Conservation (phyloP, 2,888 invertebrate species). For the Celastrina argiolus region DNA sequence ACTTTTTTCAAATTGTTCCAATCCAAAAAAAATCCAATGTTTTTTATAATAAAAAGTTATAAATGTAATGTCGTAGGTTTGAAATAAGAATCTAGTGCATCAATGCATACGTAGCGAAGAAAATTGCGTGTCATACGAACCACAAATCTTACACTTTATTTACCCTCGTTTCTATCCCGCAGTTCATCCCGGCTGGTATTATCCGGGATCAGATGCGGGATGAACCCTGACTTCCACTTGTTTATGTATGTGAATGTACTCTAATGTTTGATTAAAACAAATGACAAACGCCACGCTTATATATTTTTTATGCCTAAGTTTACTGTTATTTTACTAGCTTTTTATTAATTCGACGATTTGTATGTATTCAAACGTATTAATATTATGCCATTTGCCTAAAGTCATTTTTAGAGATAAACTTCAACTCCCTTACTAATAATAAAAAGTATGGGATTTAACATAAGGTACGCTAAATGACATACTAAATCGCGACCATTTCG, state of each 20-base stretch:
- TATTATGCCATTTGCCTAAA: no score
- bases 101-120: slow-evolving; percentile 1
- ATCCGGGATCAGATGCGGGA: slow-evolving; percentile 4
- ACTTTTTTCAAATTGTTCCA: no score
- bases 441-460: no score
- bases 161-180: background rate
- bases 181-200: slow-evolving; percentile 12
- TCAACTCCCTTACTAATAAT: no score
- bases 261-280: slow-evolving; percentile 6
- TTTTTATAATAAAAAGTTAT: background rate
- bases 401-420: no score
- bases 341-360: background rate
- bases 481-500: no score
- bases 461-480: no score
- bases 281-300: background rate
- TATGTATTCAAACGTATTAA: no score
- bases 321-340: background rate
- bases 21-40: no score
- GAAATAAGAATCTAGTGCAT: background rate
- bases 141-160: slow-evolving; percentile 6
- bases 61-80: background rate
- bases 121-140: background rate
- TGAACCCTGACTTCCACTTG: slow-evolving; percentile 4
- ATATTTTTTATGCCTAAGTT: background rate
- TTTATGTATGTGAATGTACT: slow-evolving; percentile 5